Evolutionary conservation across 2,113 vertebrate species (phyloP).

Genomic region (Plotosus lineatus): DNA sequence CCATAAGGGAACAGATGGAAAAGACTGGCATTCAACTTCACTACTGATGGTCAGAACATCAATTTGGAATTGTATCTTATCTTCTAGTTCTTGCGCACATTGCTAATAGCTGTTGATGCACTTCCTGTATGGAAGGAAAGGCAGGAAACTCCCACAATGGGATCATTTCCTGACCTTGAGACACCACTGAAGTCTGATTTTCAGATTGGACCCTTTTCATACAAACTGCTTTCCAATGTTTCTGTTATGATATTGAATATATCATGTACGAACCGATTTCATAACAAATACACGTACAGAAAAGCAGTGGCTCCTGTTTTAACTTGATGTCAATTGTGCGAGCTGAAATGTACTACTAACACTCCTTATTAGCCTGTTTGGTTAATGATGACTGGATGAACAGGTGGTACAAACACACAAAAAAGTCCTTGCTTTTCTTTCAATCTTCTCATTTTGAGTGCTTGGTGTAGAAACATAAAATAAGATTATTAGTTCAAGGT

Average conservation of each 20-base stretch:
- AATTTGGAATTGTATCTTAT: background rate
- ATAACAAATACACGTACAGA: too few relatives aligned
- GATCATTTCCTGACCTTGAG: slow-evolving; percentile 37
- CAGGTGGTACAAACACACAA: background rate
- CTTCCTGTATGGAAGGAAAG: slow-evolving; percentile 39
- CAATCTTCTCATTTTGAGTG: too few relatives aligned
- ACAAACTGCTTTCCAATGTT: background rate
- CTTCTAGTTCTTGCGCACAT: background rate
- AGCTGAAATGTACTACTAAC: background rate
- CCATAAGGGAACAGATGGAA: background rate
- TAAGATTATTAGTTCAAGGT: background rate
- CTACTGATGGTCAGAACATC: background rate
- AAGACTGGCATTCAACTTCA: background rate
- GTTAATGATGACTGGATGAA: background rate
- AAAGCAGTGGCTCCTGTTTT: background rate
- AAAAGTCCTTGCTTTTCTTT: background rate
- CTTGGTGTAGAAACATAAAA: background rate
- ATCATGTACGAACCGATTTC: background rate
- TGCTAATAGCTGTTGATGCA: background rate
- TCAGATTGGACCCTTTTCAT: background rate
- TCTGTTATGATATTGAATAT: background rate
- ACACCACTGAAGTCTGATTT: background rate
- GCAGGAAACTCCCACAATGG: slow-evolving; percentile 56
- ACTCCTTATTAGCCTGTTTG: background rate
- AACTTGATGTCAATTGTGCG: background rate